Conservation (phyloP, 2,888 invertebrate species). For the Pachymerium ferrugineum region DNA sequence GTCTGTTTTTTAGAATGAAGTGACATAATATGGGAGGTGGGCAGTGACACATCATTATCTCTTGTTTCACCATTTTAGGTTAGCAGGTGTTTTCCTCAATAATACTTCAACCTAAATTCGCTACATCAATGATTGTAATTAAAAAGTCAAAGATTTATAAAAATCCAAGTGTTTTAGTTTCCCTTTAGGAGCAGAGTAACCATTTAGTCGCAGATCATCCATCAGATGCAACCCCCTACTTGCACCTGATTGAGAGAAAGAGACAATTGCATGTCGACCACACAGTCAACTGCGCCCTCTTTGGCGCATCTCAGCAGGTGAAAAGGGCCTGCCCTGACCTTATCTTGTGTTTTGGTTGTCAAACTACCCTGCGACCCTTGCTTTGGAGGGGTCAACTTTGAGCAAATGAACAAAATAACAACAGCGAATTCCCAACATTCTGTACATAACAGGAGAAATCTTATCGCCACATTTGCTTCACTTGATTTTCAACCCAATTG, state of each 20-base stretch:
- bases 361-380: background rate
- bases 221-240: background rate
- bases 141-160: too few species aligned
- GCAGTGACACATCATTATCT: background rate
- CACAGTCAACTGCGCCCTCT: constrained; percentile 2
- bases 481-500: background rate
- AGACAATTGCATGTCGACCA: constrained; percentile 2
- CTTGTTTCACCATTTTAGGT: background rate
- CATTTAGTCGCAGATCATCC: constrained; percentile 7
- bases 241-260: constrained; percentile 5
- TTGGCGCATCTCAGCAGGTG: constrained; percentile 3
- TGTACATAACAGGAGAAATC: too few species aligned
- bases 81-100: background rate
- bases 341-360: constrained; percentile 14
- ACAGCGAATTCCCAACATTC: background rate
- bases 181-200: background rate
- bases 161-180: too few species aligned
- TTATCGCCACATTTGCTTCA: background rate
- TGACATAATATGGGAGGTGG: background rate
- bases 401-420: background rate
- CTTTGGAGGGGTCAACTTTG: background rate
- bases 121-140: too few species aligned
- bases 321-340: constrained; percentile 12
- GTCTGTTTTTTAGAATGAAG: background rate
- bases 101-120: background rate